Conservation (phyloP, 2,888 invertebrate genomes). For the Amphipyra tragopoginis region DNA sequence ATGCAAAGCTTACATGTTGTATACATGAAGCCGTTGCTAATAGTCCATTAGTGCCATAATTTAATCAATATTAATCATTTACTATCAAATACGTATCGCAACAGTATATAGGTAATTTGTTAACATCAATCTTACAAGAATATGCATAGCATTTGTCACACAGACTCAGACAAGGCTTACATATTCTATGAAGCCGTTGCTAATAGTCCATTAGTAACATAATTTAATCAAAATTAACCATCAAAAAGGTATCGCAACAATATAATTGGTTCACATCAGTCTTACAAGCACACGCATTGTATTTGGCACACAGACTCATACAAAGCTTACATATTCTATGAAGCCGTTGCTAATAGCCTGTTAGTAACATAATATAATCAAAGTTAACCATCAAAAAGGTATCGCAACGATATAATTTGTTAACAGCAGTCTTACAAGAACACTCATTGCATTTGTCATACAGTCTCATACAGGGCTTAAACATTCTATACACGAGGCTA, state of each 20-base stretch:
- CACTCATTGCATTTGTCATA: background rate
- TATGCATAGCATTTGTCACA: background rate
- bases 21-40: conserved; percentile 33
- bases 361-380: conserved; percentile 62
- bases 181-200: conserved; percentile 6
- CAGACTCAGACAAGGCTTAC: background rate
- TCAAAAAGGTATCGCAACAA: too few relatives aligned
- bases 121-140: too few relatives aligned
- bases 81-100: too few relatives aligned
- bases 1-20: background rate
- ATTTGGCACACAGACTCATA: conserved; percentile 42
- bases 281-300: conserved; percentile 35
- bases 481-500: conserved; percentile 32
- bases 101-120: conserved; percentile 18
- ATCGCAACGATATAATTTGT: conserved; percentile 7
- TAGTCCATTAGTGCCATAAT: conserved; percentile 57
- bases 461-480: background rate
- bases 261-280: conserved; percentile 17
- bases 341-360: conserved; percentile 77
- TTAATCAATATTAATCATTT: background rate
- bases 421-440: too few relatives aligned
- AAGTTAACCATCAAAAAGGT: too few relatives aligned
- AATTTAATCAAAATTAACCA: background rate
- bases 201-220: conserved; percentile 57
- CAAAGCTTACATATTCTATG: conserved; percentile 59